These are phyloP conservation scores for Arenicola marina DNA, from an alignment of 2,888 invertebrate genomes.

Conservation along the genomic window DNA sequence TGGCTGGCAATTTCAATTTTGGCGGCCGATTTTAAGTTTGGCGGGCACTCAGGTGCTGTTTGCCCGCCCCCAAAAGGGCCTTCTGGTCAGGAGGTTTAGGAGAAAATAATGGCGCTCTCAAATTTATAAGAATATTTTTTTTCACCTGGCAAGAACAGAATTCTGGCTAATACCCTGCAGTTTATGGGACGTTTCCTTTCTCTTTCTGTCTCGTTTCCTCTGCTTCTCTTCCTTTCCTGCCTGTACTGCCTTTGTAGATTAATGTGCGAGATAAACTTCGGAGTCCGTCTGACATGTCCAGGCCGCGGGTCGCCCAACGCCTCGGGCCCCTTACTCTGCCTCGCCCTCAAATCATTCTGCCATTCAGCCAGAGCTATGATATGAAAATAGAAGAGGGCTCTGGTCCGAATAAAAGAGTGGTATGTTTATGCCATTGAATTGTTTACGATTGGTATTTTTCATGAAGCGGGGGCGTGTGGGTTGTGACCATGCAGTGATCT, in stretches of 20 bases:
- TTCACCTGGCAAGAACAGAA: background rate
- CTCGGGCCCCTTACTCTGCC: conserved; percentile 14
- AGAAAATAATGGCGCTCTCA: no score
- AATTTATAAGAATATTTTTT: no score
- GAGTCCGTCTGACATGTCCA: background rate
- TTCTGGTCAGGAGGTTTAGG: no score
- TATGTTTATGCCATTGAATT: no score
- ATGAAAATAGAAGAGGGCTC: conserved; percentile 8
- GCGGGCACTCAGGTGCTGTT: no score
- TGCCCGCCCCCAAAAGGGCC: no score
- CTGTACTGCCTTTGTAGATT: no score
- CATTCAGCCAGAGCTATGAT: conserved; percentile 14
- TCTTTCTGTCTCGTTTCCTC: background rate
- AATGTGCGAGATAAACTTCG: conserved; percentile 10
- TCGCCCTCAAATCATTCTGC: conserved; percentile 17
- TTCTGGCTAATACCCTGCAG: background rate
- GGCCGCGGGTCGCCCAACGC: background rate
- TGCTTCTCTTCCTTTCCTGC: background rate
- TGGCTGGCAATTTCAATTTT: no score
- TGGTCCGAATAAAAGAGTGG: background rate
- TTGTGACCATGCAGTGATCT: no score
- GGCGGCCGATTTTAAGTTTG: no score
- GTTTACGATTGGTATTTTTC: no score
- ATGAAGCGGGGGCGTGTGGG: no score
- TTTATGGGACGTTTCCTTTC: background rate